Evolutionary conservation across 2,888 invertebrate genomes (phyloP).

Genomic region (Chalcosyrphus nemorum): DNA sequence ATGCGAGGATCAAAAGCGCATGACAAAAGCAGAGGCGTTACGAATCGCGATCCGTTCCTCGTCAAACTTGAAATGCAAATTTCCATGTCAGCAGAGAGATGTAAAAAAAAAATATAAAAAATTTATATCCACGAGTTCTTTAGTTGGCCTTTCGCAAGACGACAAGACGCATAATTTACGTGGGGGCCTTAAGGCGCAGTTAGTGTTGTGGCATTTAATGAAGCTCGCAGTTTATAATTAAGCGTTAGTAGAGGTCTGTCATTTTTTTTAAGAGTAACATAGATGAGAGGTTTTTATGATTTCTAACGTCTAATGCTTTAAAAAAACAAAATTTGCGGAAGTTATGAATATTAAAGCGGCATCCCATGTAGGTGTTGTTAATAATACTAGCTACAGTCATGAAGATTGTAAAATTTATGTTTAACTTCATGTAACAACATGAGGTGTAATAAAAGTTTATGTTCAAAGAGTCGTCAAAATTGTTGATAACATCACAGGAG

Average conservation of each 20-base stretch:
- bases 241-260: constrained; percentile 24
- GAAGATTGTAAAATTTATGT: no score
- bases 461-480: not conserved
- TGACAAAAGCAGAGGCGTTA: constrained; percentile 57
- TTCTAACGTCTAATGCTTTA: not conserved
- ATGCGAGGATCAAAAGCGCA: not conserved
- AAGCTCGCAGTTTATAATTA: constrained; percentile 25
- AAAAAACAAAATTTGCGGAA: not conserved
- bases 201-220: constrained; percentile 35
- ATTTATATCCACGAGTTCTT: not conserved
- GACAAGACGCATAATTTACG: constrained; percentile 43
- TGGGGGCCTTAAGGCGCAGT: constrained; percentile 38
- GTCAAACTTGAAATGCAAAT: constrained; percentile 62
- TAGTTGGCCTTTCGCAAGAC: constrained; percentile 24
- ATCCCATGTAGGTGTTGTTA: not conserved
- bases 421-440: not conserved
- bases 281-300: not conserved
- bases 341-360: not conserved
- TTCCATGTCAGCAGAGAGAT: not conserved
- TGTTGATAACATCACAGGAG: no score
- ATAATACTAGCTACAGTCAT: not conserved
- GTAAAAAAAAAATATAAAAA: constrained; percentile 1
- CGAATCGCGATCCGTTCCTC: constrained; percentile 31
- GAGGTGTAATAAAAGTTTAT: not conserved
- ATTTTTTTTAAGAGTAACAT: not conserved